These are phyloP conservation scores for Pseudomyrmex flavicornis DNA, from an alignment of 1,140 invertebrate species.

Conservation along the genomic window DNA sequence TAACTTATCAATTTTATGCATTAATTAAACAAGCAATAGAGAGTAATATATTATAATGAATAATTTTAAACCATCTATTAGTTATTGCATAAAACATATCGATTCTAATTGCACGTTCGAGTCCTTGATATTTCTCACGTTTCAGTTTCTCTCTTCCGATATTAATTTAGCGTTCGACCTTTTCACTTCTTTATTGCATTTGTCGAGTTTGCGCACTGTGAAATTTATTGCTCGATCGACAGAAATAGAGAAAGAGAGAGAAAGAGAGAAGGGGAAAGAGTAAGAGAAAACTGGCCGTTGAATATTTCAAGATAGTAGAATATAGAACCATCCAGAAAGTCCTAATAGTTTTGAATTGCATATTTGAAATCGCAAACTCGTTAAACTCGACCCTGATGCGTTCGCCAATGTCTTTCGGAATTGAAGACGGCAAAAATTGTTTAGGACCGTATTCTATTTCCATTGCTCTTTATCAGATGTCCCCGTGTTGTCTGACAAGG, in stretches of 20 bases:
- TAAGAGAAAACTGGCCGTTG: constrained; percentile 26
- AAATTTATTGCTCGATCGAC: constrained; percentile 56
- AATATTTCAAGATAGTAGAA: constrained; percentile 64
- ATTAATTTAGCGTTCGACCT: constrained; percentile 61
- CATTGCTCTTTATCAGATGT: not conserved
- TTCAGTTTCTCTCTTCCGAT: constrained; percentile 38
- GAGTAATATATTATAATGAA: no score
- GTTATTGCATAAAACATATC: no score
- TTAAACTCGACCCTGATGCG: constrained; percentile 1
- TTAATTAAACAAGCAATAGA: no score
- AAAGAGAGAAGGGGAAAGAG: not conserved
- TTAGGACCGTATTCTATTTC: not conserved
- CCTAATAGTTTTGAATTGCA: constrained; percentile 38
- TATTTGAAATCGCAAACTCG: constrained; percentile 44
- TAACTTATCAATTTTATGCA: no score
- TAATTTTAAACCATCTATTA: no score
- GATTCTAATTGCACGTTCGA: no score
- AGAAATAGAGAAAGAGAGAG: not conserved
- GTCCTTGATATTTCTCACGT: not conserved
- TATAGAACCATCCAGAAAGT: not conserved
- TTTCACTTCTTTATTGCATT: constrained; percentile 22
- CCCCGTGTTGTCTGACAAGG: constrained; percentile 9
- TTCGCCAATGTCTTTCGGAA: constrained; percentile 15
- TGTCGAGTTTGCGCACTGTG: constrained; percentile 4
- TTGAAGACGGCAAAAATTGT: constrained; percentile 26